Evolutionary conservation across 2,113 vertebrate species (phyloP).

Genomic region (Jacana jacana): DNA sequence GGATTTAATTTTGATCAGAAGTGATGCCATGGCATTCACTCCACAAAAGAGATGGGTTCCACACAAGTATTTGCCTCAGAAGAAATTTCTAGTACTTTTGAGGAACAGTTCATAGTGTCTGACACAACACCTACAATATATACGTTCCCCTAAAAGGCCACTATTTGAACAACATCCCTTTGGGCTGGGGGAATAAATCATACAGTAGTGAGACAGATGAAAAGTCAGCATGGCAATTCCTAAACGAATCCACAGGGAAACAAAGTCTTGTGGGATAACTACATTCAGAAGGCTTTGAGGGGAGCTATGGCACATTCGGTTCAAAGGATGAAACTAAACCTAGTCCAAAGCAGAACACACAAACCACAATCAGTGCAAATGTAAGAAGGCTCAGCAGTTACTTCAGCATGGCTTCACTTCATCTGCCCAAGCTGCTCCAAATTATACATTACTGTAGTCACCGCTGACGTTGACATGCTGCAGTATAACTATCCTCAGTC

Average conservation of each 20-base stretch:
- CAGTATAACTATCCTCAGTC: background rate
- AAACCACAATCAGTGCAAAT: background rate
- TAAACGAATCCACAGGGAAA: background rate
- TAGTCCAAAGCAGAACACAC: background rate
- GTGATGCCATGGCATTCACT: background rate
- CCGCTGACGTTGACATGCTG: background rate
- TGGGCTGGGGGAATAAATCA: background rate
- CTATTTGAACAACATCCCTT: background rate
- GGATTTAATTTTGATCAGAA: background rate
- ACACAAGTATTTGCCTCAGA: background rate
- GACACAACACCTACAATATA: background rate
- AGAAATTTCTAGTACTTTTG: background rate
- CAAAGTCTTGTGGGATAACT: background rate
- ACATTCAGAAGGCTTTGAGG: background rate
- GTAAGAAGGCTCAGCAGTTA: background rate
- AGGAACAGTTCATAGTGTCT: background rate
- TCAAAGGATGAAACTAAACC: background rate
- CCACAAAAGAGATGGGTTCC: background rate
- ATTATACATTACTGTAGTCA: background rate
- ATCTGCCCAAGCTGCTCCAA: background rate
- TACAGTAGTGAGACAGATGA: background rate
- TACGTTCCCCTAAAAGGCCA: background rate
- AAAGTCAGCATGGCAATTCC: background rate
- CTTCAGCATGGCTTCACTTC: background rate
- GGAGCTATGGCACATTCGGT: background rate